Evolutionary conservation across 1,140 invertebrate genomes (phyloP).

Genomic region (Trichogramma pretiosum): DNA sequence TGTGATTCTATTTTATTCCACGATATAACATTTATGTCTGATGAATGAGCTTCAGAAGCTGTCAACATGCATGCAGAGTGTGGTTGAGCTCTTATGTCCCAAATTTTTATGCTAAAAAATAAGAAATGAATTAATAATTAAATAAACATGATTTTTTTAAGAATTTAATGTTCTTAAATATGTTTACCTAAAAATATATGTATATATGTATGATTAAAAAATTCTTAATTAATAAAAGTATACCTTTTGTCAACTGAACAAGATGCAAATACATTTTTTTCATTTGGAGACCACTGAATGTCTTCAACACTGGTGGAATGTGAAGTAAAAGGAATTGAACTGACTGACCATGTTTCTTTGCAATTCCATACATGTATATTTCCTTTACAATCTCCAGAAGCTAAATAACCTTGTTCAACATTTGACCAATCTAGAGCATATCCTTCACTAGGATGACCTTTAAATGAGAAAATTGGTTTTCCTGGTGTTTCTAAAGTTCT

Average conservation of each 20-base stretch:
- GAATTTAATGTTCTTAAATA: too few relatives aligned
- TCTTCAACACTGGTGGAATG: conserved; percentile 95
- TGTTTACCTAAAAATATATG: too few relatives aligned
- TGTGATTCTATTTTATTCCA: conserved; percentile 86
- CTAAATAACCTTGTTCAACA: conserved; percentile 66
- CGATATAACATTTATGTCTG: conserved; percentile 94
- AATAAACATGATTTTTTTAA: background rate
- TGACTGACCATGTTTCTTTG: conserved; percentile 75
- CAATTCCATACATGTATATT: conserved; percentile 92
- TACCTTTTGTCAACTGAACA: conserved; percentile 88
- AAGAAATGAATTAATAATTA: background rate
- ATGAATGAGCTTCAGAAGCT: conserved; percentile 75
- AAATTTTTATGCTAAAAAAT: conserved; percentile 65
- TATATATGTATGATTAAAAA: conserved; percentile 1
- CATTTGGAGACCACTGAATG: conserved; percentile 97
- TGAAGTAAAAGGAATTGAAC: conserved; percentile 76
- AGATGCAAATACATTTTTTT: conserved; percentile 85
- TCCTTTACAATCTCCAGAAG: conserved; percentile 82
- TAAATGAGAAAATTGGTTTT: conserved; percentile 77
- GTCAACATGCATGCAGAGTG: conserved; percentile 88
- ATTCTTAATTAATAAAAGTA: conserved; percentile 5
- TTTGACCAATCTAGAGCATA: conserved; percentile 91
- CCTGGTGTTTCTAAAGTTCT: conserved; percentile 43
- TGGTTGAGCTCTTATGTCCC: conserved; percentile 79
- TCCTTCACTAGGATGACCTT: conserved; percentile 86